phyloP scores from a whole-genome alignment of 2,797 vertebrate genomes.

The Sebastes nivosus region DNA sequence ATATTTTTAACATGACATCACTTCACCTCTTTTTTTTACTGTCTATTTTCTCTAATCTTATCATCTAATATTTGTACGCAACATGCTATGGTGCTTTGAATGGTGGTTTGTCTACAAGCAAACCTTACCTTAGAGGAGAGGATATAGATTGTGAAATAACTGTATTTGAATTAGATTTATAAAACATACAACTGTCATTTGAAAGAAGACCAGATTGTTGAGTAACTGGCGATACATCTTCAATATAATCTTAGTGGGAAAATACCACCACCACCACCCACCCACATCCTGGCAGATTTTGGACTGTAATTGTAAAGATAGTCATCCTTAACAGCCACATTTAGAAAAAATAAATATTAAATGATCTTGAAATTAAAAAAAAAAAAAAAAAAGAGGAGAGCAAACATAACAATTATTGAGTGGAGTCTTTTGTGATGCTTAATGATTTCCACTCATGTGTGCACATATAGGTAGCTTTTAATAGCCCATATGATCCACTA shows the following conservation, averaged over 20 bases:
- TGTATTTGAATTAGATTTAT: too few relatives aligned
- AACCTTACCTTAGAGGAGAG: too few relatives aligned
- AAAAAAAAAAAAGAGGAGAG: not conserved
- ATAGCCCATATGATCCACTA: not conserved
- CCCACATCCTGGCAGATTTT: conserved; percentile 4
- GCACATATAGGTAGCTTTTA: not conserved
- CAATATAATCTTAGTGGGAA: conserved; percentile 6
- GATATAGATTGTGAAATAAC: too few relatives aligned
- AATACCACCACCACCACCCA: conserved; percentile 15
- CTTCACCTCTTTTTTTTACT: too few relatives aligned
- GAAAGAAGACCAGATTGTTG: not conserved
- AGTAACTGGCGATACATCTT: not conserved
- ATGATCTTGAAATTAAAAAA: not conserved
- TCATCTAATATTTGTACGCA: too few relatives aligned
- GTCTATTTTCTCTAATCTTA: too few relatives aligned
- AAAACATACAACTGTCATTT: not conserved
- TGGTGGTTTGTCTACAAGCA: too few relatives aligned
- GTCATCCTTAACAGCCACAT: not conserved
- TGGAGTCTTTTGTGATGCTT: too few relatives aligned
- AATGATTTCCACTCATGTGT: too few relatives aligned
- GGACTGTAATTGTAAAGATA: not conserved
- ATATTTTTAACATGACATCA: too few relatives aligned
- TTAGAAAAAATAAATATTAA: not conserved
- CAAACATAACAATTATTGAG: not conserved
- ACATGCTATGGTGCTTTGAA: too few relatives aligned